These are phyloP conservation scores for Acanthornis magna DNA, from an alignment of 2,797 vertebrate genomes.

Conservation along the genomic window DNA sequence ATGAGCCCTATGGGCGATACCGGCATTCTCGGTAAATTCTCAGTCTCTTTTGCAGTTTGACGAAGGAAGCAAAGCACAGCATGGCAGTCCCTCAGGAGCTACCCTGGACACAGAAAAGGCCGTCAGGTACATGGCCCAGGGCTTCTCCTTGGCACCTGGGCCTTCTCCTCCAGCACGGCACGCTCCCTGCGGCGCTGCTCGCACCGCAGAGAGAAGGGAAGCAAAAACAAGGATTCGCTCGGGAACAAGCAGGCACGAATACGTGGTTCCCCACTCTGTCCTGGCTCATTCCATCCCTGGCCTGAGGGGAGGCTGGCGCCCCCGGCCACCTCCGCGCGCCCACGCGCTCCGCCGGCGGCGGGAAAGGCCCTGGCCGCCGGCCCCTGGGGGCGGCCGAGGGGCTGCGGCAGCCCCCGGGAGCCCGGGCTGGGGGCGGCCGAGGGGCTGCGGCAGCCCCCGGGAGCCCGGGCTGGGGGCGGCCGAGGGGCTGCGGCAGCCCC, in stretches of 20 bases:
- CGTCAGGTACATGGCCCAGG: fast-evolving
- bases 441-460: no score
- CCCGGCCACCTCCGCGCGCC: fast-evolving
- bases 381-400: background rate
- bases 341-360: background rate
- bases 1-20: fast-evolving
- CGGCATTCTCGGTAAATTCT: fast-evolving
- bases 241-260: fast-evolving
- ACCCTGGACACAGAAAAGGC: fast-evolving
- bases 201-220: fast-evolving
- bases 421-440: background rate
- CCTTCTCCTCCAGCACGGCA: background rate
- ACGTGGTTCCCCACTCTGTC: fast-evolving
- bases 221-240: no score
- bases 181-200: fast-evolving
- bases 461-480: background rate
- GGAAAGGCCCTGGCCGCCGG: background rate
- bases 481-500: no score
- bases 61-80: no score
- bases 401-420: no score
- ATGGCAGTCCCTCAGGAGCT: fast-evolving
- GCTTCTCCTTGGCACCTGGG: background rate
- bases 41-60: background rate
- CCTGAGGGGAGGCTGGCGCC: no score
- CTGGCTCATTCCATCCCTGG: background rate